Base-by-base conservation (phyloP, 2,113 vertebrate species). In the Spilogale gracilis region DNA sequence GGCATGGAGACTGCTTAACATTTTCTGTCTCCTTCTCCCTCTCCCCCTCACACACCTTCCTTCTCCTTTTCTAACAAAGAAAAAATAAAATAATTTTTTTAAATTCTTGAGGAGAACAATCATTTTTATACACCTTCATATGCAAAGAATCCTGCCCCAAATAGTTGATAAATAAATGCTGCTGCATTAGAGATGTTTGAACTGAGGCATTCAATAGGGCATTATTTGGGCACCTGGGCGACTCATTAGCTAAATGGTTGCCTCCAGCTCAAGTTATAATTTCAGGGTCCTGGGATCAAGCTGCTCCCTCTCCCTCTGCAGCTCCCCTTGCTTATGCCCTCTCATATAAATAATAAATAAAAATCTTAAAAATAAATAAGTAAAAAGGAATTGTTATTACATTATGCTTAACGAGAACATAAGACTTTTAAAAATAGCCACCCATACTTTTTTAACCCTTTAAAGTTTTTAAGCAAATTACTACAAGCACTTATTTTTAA, bases 401-500 rank as follows among this genome's bases (percentile, higher is more conserved):
- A 45, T 38, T n/a, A 63, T 4, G 25, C 2, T 48, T 67, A 74
- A 63, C 45, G 11, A 84, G 13, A 86, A 25, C 1, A 50, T n/a
- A 86, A 71, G 45, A 81, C 20, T 82, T 93, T 89, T 23, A 23
- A 54, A 89, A 91, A 69, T 4, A 50, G 25, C 63, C 50, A 11
- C 73, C 32, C 67, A 13, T 56, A 67, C 16, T 76, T 78, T 48
- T 76, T 91, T 54, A 85, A 52, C 45, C 56, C 16, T 91, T 87
- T 82, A 45, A 27, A 38, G 14, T 30, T 80, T 79, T 58, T 56
- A 69, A 78, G 25, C 60, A 95, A 95, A 90, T 89, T 30, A 95
- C 45, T 45, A 27, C 8, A 81, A 23, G 27, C 12, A 20, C 14
- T 10, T 30, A 43, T 60, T 78, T 93, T 84, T 78, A 80, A 76